Base-by-base conservation (phyloP, 1,140 invertebrate genomes). In the Lepidurus arcticus region DNA sequence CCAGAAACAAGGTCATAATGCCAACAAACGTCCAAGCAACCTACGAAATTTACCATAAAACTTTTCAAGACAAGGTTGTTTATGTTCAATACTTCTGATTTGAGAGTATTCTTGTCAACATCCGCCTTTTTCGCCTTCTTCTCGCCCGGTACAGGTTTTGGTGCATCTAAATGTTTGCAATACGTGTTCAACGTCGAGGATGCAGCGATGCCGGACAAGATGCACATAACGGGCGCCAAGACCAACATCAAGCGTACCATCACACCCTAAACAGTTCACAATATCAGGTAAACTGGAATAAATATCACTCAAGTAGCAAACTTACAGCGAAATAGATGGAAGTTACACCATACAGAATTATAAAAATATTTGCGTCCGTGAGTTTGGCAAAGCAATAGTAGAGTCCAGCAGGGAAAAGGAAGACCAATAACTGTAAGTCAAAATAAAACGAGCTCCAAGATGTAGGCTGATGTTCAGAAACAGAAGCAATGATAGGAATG, bases 381-480 rank as follows among this genome's bases (percentile, higher is more conserved):
- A 98, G 86, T 79, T 94, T 92, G 16, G 91, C 91, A 86, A 99
- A 98, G 85, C 96, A 98, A 84, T 96, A 96, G 85, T 98, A 98
- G 43, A 98, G 88, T 3, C 97, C 97, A 74, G 93, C 95, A 76
- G 94, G 97, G 86, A 98, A 98, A 75, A 98, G 87, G 85, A 98
- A 98, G 53, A 98, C 94, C 24, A 98, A 87, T 80, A 98, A 92
- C 82, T 96, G 94, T 44, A 99, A 88, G 88, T 99, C 97, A 87
- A 98, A 98, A 85, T 98, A 99, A 86, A 98, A 99, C 0, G 96
- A 98, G 78, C 94, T 96, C 97, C 97, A 99, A 1, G 96, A 94
- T 10, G 97, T 99, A 1, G 97, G 97, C 86, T 99, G 97, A 91
- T 99, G 97, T 86, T 99, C 97, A 8, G 96, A 98, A 1, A 99